Evolutionary conservation across 2,888 invertebrate species (phyloP), one percentile per base, ranked within the genome.

Genomic region (Cantharis flavilabris): DNA sequence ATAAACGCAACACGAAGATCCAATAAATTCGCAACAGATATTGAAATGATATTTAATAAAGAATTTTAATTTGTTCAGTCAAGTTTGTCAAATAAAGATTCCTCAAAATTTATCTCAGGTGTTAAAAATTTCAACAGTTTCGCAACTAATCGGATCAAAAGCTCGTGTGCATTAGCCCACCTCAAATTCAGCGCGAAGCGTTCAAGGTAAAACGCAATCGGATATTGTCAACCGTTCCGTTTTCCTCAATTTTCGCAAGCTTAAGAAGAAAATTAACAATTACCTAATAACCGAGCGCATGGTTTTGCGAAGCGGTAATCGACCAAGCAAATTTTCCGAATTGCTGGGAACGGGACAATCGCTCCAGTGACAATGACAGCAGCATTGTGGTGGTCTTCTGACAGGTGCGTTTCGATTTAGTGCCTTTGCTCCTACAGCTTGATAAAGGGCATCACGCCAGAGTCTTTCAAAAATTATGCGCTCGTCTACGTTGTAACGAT

Each of bases 201-300:
- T 67, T 67, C 14, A 20, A 67, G 20, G n/a, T 13, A 20, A n/a
- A 67, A 64, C 16, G 64, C 65, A 67, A 23, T 13, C 18, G 26
- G 26, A 23, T 67, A 23, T 67, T 26, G 65, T 30, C 18, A 70
- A 70, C 14, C 20, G 67, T 70, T 69, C 18, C 9, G n/a, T 69
- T 69, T 30, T 28, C 23, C 11, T n/a, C 65, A 67, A 67, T 16
- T 23, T 67, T 26, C 65, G 65, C 20, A 26, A 20, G 65, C 13
- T 16, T 30, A 3, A 3, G n/a, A 23, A 69, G 28, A 69, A 69
- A 30, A 28, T 13, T 9, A 28, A 9, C 75, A 33, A 88, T 88
- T 91, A 93, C 93, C 93, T 93, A 88, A 93, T 91, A 79, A 93
- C 92, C 62, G 93, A 93, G 81, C 92, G 90, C 90, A 93, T 90